Percentiles rank a stretch among this genome's conserved stretches.
phyloP scores from a whole-genome alignment of 2,797 vertebrate genomes.

The Neosalanx taihuensis region DNA sequence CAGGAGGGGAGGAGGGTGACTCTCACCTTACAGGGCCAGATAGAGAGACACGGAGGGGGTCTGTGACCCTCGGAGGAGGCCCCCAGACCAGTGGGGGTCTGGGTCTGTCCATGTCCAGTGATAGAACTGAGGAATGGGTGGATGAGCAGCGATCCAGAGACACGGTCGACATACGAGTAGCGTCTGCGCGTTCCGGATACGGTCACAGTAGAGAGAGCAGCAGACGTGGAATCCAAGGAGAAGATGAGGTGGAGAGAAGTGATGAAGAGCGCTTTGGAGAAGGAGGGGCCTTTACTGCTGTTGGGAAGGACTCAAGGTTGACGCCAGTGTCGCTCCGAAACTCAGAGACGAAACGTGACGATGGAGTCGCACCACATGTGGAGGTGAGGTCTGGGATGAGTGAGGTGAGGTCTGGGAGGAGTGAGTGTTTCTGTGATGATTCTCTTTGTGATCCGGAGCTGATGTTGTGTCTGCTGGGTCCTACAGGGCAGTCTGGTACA shows the following conservation, averaged over 20 bases:
- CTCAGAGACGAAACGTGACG: background rate
- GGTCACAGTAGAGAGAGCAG: constrained; percentile 6
- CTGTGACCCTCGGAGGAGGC: background rate
- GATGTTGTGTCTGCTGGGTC: constrained; percentile 1
- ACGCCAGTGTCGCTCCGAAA: background rate
- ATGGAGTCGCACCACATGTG: too few species aligned
- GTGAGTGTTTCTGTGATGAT: constrained; percentile 1
- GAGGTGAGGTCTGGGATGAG: too few species aligned
- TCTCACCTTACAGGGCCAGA: background rate
- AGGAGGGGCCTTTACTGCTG: constrained; percentile 37
- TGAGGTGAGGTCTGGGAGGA: too few species aligned
- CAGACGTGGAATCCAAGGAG: constrained; percentile 16
- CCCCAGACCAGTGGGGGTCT: background rate
- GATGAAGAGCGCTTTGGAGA: constrained; percentile 16
- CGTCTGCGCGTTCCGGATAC: background rate
- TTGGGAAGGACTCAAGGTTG: constrained; percentile 28
- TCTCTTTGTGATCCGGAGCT: background rate
- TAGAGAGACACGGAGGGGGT: background rate
- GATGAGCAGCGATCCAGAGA: constrained; percentile 7
- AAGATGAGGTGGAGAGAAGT: constrained; percentile 19
- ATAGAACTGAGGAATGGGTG: constrained; percentile 13
- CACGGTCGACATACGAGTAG: background rate
- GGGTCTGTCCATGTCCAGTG: background rate
- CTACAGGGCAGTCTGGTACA: constrained; percentile 48
- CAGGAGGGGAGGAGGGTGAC: constrained; percentile 25